Percentiles rank a stretch among this genome's conserved stretches.
These are phyloP conservation scores for Anguilla obscura DNA, from an alignment of 2,797 vertebrate genomes.

Conservation along the genomic window DNA sequence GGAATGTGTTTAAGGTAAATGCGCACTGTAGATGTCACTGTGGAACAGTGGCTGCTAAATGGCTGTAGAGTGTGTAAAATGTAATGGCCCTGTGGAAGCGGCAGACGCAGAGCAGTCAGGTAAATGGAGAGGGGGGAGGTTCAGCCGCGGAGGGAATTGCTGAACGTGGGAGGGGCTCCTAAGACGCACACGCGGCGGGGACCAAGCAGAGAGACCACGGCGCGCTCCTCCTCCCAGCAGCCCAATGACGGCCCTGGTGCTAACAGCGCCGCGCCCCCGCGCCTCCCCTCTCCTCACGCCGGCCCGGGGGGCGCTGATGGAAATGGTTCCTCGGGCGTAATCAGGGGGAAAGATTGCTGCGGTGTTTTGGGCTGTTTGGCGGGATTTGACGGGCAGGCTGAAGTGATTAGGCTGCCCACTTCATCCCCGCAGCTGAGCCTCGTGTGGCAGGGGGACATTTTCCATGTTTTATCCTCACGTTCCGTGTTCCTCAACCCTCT, in stretches of 20 bases:
- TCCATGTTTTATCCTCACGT: not conserved
- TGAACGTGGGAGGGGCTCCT: too few relatives aligned
- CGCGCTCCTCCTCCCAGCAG: not conserved
- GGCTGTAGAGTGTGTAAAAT: not conserved
- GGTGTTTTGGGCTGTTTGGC: not conserved
- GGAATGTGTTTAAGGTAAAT: not conserved
- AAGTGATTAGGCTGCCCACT: slow-evolving; percentile 11
- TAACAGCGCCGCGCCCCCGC: not conserved
- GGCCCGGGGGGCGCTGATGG: not conserved
- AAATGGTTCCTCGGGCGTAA: not conserved
- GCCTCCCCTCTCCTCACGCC: not conserved
- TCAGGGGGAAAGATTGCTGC: not conserved
- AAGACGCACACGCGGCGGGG: too few relatives aligned
- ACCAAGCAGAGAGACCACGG: too few relatives aligned
- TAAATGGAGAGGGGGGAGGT: slow-evolving; percentile 2
- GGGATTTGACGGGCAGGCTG: not conserved
- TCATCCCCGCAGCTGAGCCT: not conserved
- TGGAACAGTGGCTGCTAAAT: not conserved
- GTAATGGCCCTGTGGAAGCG: not conserved
- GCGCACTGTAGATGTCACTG: not conserved
- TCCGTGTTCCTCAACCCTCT: not conserved
- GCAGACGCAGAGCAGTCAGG: slow-evolving; percentile 10
- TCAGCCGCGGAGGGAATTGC: too few relatives aligned
- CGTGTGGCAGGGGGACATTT: not conserved
- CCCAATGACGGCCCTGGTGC: not conserved